These are phyloP conservation scores for Drosophila punjabiensis DNA, from an alignment of 1,140 invertebrate genomes.

Conservation along the genomic window DNA sequence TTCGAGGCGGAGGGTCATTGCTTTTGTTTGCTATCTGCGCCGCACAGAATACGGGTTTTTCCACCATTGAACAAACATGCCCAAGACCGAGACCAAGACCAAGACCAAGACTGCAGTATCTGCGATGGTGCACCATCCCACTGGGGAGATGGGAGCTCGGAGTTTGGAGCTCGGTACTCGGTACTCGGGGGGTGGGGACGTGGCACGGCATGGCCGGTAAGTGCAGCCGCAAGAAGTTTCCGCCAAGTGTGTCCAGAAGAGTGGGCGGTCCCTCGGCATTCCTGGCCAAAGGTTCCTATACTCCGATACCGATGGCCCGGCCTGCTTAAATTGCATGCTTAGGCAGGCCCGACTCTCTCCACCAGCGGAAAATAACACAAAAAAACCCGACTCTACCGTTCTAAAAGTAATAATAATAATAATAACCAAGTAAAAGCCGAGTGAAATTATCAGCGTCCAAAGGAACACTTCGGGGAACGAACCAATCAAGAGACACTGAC, in stretches of 20 bases:
- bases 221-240: constrained; percentile 63
- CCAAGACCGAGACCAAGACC: constrained; percentile 27
- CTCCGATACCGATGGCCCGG: constrained; percentile 15
- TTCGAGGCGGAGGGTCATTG: constrained; percentile 28
- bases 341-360: constrained; percentile 37
- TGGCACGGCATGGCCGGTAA: constrained; percentile 59
- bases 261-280: constrained; percentile 54
- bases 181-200: constrained; percentile 3
- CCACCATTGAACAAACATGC: constrained; percentile 63
- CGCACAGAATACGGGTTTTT: constrained; percentile 67
- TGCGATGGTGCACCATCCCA: constrained; percentile 58
- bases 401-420: constrained; percentile 68
- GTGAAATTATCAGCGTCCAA: constrained; percentile 26
- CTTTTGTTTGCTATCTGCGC: constrained; percentile 67
- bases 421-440: constrained; percentile 33
- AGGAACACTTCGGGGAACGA: constrained; percentile 33
- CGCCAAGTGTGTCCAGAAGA: constrained; percentile 56
- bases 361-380: constrained; percentile 43
- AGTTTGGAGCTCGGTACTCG: neutral
- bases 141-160: constrained; percentile 1
- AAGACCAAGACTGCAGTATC: constrained; percentile 46
- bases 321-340: constrained; percentile 47
- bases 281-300: constrained; percentile 33
- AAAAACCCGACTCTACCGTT: constrained; percentile 61
- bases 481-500: constrained; percentile 40